Percentiles rank a stretch among this genome's conserved stretches.
Conservation (phyloP, 2,888 invertebrate genomes). For the Psylliodes chrysocephalus region DNA sequence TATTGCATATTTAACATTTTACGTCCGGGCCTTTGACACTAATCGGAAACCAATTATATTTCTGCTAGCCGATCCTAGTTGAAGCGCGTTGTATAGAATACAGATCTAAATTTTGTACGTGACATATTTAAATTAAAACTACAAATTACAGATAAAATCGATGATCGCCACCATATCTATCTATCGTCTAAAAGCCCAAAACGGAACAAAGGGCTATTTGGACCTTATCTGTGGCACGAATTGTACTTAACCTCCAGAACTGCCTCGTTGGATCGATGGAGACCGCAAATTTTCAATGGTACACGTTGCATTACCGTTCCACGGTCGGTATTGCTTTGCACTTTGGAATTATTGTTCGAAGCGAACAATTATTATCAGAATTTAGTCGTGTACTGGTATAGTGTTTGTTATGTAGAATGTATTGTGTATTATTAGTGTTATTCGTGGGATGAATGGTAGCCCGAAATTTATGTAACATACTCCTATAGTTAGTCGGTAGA, state of each 20-base stretch:
- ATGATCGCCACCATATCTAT: not conserved
- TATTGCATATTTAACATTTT: no score
- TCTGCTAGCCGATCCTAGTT: no score
- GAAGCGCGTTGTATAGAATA: no score
- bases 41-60: no score
- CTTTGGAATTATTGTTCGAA: constrained; percentile 23
- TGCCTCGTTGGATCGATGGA: constrained; percentile 12
- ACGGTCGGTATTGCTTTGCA: constrained; percentile 29
- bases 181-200: not conserved
- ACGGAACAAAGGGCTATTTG: not conserved
- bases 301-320: constrained; percentile 21
- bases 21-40: no score
- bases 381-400: not conserved
- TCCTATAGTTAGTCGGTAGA: not conserved
- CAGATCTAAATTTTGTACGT: not conserved
- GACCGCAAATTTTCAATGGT: constrained; percentile 32
- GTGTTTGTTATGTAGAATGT: not conserved
- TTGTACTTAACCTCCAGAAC: not conserved
- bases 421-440: not conserved
- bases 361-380: constrained; percentile 28
- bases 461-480: not conserved
- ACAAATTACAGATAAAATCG: not conserved
- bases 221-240: not conserved
- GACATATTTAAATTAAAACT: not conserved
- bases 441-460: not conserved